phyloP scores from a whole-genome alignment of 2,888 invertebrate species.

The Perdita meconis region DNA sequence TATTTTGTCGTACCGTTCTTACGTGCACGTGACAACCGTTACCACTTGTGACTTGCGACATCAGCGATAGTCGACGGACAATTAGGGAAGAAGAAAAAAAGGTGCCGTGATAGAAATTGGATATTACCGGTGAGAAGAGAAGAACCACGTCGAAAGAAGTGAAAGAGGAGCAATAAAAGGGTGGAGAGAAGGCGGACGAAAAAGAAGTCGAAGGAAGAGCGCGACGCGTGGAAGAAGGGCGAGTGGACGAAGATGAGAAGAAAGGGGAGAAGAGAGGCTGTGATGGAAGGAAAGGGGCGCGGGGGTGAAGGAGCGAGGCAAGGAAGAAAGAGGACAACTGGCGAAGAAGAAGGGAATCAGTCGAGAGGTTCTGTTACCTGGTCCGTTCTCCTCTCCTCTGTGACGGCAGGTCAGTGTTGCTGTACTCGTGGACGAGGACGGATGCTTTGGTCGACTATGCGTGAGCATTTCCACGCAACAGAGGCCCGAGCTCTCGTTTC shows the following conservation, averaged over 20 bases:
- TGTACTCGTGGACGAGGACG: slow-evolving; percentile 72
- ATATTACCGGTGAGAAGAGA: neutral
- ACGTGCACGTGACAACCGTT: too few relatives aligned
- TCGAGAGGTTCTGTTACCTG: slow-evolving; percentile 72
- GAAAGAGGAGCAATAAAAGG: neutral
- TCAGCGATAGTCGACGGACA: too few relatives aligned
- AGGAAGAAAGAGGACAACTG: slow-evolving; percentile 47
- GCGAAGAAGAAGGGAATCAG: slow-evolving; percentile 52
- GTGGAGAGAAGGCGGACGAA: neutral
- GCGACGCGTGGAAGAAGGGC: slow-evolving; percentile 5
- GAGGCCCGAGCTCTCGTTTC: slow-evolving; percentile 13
- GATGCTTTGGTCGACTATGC: slow-evolving; percentile 43
- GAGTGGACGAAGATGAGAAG: neutral
- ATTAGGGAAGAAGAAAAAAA: neutral
- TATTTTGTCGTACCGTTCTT: too few relatives aligned
- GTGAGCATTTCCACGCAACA: slow-evolving; percentile 36
- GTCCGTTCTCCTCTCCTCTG: slow-evolving; percentile 71
- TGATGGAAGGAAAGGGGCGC: neutral
- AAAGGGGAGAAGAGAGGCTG: slow-evolving; percentile 4
- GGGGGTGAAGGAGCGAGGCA: slow-evolving; percentile 32
- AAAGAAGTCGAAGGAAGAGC: slow-evolving; percentile 1
- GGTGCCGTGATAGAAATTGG: neutral
- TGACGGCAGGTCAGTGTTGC: slow-evolving; percentile 81
- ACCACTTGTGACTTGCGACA: too few relatives aligned
- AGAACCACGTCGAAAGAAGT: neutral